phyloP scores from a whole-genome alignment of 1,140 invertebrate genomes.

The Drosophila asahinai region DNA sequence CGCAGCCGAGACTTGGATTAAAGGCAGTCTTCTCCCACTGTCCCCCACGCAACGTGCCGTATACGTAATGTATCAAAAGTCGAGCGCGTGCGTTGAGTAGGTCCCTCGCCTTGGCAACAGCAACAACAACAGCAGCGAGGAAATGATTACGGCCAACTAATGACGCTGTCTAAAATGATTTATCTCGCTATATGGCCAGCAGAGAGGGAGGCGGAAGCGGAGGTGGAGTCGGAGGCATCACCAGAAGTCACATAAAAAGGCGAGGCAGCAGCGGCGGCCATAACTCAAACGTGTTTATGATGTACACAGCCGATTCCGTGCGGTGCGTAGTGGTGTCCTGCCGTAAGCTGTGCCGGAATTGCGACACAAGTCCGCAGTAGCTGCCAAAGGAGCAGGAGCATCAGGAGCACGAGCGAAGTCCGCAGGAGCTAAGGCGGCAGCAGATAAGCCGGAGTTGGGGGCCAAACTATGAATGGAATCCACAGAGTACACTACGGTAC shows the following conservation, averaged over 20 bases:
- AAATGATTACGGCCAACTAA: slow-evolving; percentile 83
- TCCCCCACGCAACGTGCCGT: slow-evolving; percentile 25
- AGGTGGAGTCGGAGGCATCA: slow-evolving; percentile 16
- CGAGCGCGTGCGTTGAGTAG: slow-evolving; percentile 31
- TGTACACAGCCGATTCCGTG: slow-evolving; percentile 57
- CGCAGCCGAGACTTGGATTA: slow-evolving; percentile 66
- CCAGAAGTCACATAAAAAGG: slow-evolving; percentile 70
- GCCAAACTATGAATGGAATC: slow-evolving; percentile 36
- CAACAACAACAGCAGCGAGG: slow-evolving; percentile 44
- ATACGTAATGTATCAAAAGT: slow-evolving; percentile 77
- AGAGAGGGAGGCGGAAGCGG: not conserved
- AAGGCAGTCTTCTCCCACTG: slow-evolving; percentile 17
- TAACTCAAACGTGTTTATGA: slow-evolving; percentile 81
- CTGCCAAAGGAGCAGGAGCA: not conserved
- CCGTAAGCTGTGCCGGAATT: slow-evolving; percentile 32
- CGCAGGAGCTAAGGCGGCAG: not conserved
- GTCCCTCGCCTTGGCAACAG: slow-evolving; percentile 16
- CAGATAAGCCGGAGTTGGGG: slow-evolving; percentile 6
- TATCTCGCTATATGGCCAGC: slow-evolving; percentile 77
- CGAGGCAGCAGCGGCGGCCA: slow-evolving; percentile 44
- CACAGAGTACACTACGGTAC: not conserved
- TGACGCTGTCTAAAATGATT: slow-evolving; percentile 84
- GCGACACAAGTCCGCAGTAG: slow-evolving; percentile 41
- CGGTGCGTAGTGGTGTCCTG: slow-evolving; percentile 22
- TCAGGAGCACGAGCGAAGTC: not conserved